phyloP scores from a whole-genome alignment of 23 tunicate species.

The Halocynthia aurantium region DNA sequence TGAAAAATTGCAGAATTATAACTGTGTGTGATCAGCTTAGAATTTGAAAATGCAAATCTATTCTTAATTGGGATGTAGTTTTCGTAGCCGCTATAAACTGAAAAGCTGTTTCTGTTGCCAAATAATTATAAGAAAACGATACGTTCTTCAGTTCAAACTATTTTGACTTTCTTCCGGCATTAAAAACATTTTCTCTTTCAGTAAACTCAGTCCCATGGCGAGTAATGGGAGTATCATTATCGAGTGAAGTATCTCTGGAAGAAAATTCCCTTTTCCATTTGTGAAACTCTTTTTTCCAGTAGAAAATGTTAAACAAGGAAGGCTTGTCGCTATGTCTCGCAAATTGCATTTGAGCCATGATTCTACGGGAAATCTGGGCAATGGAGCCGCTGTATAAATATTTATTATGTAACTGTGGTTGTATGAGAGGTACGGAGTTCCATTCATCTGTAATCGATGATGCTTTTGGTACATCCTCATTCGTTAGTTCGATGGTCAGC shows the following conservation, averaged over 20 bases:
- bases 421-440: constrained; percentile 13
- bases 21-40: too few species aligned
- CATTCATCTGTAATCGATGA: constrained; percentile 15
- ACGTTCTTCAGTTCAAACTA: not conserved
- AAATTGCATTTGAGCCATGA: not conserved
- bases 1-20: too few species aligned
- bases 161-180: constrained; percentile 8
- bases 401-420: constrained; percentile 16
- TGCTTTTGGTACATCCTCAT: not conserved
- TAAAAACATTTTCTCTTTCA: not conserved
- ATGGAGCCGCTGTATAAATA: constrained; percentile 9
- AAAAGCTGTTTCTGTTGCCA: not conserved
- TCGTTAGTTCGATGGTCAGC: not conserved
- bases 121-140: not conserved
- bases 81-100: not conserved
- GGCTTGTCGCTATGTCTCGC: too few species aligned
- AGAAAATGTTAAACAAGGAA: not conserved
- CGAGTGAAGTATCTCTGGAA: too few species aligned
- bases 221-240: too few species aligned
- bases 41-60: too few species aligned
- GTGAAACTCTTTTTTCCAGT: not conserved
- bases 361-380: not conserved
- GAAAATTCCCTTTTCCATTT: not conserved
- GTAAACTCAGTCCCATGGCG: not conserved
- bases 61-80: not conserved